phyloP scores from a whole-genome alignment of 92 coral and sea anemone genomes.

The Porites cylindrica region DNA sequence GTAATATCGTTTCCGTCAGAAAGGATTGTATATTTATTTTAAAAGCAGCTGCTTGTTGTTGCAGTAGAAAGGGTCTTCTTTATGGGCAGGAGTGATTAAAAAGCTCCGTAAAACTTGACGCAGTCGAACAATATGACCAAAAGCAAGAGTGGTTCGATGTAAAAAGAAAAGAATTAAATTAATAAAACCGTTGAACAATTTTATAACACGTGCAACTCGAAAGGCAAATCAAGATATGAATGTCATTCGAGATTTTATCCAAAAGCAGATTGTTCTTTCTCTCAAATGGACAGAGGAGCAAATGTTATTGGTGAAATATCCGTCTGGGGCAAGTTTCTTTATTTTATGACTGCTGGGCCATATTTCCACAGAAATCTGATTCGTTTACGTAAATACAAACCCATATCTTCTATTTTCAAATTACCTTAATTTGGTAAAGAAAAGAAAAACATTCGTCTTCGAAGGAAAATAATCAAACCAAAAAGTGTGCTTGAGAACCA shows the following conservation, averaged over 20 bases:
- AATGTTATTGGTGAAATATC: not conserved
- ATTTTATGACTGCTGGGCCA: not conserved
- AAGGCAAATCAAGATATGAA: not conserved
- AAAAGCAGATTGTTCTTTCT: not conserved
- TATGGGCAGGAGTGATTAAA: conserved; percentile 19
- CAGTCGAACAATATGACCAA: conserved; percentile 21
- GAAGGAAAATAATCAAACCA: conserved; percentile 8
- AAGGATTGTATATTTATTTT: conserved; percentile 33
- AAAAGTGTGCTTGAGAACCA: conserved; percentile 41
- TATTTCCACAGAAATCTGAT: not conserved
- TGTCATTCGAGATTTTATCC: not conserved
- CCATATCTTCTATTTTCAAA: not conserved
- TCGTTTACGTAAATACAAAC: not conserved
- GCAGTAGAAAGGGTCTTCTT: conserved; percentile 33
- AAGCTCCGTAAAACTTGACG: conserved; percentile 10
- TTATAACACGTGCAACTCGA: no score
- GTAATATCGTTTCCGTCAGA: conserved; percentile 28
- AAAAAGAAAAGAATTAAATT: not conserved
- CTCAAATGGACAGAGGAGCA: not conserved
- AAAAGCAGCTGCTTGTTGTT: conserved; percentile 30
- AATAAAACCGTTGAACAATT: no score
- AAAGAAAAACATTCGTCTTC: not conserved
- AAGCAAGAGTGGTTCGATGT: not conserved
- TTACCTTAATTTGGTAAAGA: not conserved
- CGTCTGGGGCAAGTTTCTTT: not conserved